Conservation (phyloP, 2,113 vertebrate genomes). For the Megaptera novaeangliae region DNA sequence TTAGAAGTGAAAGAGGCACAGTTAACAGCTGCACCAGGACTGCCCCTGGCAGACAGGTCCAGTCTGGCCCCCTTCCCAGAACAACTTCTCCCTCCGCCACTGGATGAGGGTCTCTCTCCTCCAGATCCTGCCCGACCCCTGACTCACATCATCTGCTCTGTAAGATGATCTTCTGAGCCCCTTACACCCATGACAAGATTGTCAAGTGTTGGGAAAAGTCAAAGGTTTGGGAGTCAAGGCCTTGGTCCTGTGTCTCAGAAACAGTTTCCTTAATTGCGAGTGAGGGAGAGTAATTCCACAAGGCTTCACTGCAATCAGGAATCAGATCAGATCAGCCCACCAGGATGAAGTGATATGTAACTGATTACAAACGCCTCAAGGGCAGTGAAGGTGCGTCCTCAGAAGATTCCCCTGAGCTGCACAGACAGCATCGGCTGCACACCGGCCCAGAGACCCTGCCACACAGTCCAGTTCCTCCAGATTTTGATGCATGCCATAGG, state of each 20-base stretch:
- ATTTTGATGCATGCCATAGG: neutral
- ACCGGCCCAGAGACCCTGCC: neutral
- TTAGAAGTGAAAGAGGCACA: neutral
- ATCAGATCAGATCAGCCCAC: neutral
- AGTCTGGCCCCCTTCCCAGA: neutral
- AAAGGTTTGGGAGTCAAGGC: neutral
- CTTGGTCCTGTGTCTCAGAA: neutral
- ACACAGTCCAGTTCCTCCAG: neutral
- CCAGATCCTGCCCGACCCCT: neutral
- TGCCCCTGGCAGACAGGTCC: neutral
- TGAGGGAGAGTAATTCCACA: neutral
- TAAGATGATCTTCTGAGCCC: neutral
- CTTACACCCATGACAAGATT: neutral
- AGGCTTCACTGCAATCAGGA: neutral
- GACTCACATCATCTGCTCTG: neutral
- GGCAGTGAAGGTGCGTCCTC: neutral
- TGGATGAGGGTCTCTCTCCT: neutral
- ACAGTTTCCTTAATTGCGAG: neutral
- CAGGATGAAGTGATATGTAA: neutral
- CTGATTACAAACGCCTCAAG: neutral
- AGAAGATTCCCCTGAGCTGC: neutral
- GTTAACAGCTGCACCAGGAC: neutral
- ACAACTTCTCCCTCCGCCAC: neutral
- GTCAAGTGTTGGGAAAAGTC: neutral
- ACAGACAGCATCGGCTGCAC: neutral